Base-by-base conservation (phyloP, 2,888 invertebrate genomes). In the Stictocephala bisonia region DNA sequence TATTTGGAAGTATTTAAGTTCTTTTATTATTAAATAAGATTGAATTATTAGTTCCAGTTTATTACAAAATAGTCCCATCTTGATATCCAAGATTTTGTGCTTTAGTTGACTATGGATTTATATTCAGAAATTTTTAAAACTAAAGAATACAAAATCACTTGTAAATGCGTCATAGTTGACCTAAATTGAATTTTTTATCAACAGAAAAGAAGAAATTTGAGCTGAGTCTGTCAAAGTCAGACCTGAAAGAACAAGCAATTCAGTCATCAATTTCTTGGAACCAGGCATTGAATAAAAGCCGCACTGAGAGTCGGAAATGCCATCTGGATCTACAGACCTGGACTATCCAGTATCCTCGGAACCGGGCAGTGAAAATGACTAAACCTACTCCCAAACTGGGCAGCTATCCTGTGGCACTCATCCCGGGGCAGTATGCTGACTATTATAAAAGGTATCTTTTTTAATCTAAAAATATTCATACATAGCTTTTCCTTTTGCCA, bases 391-490 rank as follows among this genome's bases (percentile, higher is more conserved):
- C 87, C 60, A 87, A 88, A 78, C 84, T 89, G 44, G 90, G 90
- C 48, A 84, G 89, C 84, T 99, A 97, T 87, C 99, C 99, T 20
- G 91, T 97, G 75, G 91, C 98, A 51, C 86, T 99, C 77, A 91
- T 99, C 80, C 96, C 97, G 40, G 98, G 98, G n/a, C 99, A 99
- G 86, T 99, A 91, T 86, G 93, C 94, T 79, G 95, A 97, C 84
- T 89, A 89, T 82, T 97, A 93, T 85, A 90, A 91, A 81, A 85
- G 85, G 89, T 90, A 82, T n/a, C n/a, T n/a, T n/a, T n/a, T n/a
- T n/a, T n/a, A n/a, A n/a, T n/a, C n/a, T n/a, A n/a, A n/a, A n/a
- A n/a, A n/a, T n/a, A n/a, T n/a, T n/a, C n/a, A n/a, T n/a, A n/a
- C n/a, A n/a, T n/a, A n/a, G n/a, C n/a, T n/a, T n/a, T n/a, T n/a